Conservation (phyloP, 1,140 invertebrate genomes). For the Lepidurus packardi region DNA sequence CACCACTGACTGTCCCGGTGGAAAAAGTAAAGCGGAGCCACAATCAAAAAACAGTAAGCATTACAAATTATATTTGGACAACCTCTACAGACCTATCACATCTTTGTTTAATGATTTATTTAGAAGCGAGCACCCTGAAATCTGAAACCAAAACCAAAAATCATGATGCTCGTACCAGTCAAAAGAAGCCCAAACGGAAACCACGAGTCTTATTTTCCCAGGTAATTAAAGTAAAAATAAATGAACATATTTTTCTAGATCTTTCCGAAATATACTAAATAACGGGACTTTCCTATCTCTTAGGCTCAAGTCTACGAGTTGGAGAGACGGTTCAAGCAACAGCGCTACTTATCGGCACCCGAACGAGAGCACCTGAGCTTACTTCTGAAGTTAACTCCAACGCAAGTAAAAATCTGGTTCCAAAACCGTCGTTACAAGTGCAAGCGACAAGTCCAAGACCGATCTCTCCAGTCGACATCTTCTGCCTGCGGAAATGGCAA, state of each 20-base stretch:
- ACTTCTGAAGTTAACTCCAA: conserved; percentile 49
- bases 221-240: conserved; percentile 42
- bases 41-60: conserved; percentile 30
- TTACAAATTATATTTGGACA: background rate
- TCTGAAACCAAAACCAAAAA: conserved; percentile 43
- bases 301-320: conserved; percentile 72
- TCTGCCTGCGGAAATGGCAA: background rate
- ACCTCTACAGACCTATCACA: background rate
- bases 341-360: conserved; percentile 61
- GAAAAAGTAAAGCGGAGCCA: conserved; percentile 25
- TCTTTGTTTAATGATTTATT: background rate
- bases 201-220: conserved; percentile 90
- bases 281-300: conserved; percentile 32
- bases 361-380: conserved; percentile 61
- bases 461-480: conserved; percentile 34
- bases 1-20: conserved; percentile 26
- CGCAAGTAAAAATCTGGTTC: conserved; percentile 55
- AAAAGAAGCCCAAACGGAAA: conserved; percentile 67
- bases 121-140: conserved; percentile 29
- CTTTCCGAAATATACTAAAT: background rate
- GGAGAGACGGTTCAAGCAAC: conserved; percentile 59
- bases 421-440: conserved; percentile 62
- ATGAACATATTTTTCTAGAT: no score
- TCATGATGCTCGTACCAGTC: conserved; percentile 44
- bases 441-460: conserved; percentile 44